A percentile compares a stretch with the other conserved stretches of the same genome.
phyloP scores from a whole-genome alignment of 2,113 vertebrate species.

The Anhinga anhinga region DNA sequence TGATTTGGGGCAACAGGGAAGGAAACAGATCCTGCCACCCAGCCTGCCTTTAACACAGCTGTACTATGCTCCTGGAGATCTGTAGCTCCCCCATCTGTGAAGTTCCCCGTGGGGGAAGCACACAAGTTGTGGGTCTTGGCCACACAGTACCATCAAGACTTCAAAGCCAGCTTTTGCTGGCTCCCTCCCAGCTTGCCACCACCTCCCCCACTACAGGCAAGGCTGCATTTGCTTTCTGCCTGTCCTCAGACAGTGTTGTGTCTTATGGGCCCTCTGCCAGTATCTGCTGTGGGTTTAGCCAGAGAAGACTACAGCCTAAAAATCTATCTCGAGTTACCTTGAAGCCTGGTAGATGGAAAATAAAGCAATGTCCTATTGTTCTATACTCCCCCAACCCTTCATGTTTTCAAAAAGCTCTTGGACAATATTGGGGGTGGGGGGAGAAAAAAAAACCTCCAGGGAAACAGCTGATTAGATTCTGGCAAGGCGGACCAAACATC shows the following conservation, averaged over 20 bases:
- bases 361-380: constrained; percentile 35
- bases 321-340: background rate
- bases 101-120: background rate
- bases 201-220: background rate
- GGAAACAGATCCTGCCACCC: background rate
- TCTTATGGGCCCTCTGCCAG: background rate
- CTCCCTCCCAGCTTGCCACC: background rate
- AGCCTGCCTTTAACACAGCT: background rate
- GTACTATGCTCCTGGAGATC: background rate
- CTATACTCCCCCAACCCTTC: constrained; percentile 67
- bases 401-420: constrained; percentile 81
- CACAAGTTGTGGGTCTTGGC: background rate
- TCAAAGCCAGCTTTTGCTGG: background rate
- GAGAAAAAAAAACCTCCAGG: constrained; percentile 58
- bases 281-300: background rate
- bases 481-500: constrained; percentile 95
- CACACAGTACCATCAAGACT: background rate
- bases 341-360: background rate
- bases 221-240: background rate
- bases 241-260: background rate
- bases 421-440: constrained; percentile 70
- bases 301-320: background rate
- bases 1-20: background rate
- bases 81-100: background rate
- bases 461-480: constrained; percentile 96